Conservation (phyloP, 2,797 vertebrate genomes). For the Artibeus lituratus region DNA sequence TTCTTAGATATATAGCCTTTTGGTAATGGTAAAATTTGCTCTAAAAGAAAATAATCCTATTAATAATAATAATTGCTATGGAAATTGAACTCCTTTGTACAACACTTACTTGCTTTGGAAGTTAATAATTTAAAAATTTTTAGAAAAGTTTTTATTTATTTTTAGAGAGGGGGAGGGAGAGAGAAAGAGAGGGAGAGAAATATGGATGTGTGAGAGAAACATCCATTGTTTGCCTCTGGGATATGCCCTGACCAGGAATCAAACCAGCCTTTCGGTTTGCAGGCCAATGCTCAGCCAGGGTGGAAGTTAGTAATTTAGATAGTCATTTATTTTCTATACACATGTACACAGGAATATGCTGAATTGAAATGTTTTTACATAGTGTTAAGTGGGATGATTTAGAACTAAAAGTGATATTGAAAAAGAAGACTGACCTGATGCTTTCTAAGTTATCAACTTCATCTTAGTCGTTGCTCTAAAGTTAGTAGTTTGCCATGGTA, state of each 20-base stretch:
- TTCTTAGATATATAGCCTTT: background rate
- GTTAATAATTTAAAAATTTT: background rate
- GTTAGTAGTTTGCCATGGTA: background rate
- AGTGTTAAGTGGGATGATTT: background rate
- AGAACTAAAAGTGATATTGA: background rate
- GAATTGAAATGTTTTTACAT: conserved; percentile 6
- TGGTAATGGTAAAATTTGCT: background rate
- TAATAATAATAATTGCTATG: background rate
- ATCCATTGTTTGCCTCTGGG: background rate
- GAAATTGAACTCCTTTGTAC: background rate
- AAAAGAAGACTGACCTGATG: background rate
- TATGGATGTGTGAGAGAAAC: no score
- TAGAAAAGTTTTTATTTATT: background rate
- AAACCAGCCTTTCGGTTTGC: background rate
- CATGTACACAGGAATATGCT: background rate
- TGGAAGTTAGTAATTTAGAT: background rate
- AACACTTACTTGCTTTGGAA: background rate
- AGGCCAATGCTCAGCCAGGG: background rate
- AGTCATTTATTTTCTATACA: background rate
- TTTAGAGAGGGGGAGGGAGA: background rate
- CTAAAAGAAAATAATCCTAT: background rate
- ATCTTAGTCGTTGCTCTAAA: background rate
- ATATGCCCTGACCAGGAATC: background rate
- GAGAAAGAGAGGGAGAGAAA: background rate
- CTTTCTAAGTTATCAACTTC: background rate